Evolutionary conservation across 2,113 vertebrate species (phyloP).

Genomic region (Chlamydotis undulata): DNA sequence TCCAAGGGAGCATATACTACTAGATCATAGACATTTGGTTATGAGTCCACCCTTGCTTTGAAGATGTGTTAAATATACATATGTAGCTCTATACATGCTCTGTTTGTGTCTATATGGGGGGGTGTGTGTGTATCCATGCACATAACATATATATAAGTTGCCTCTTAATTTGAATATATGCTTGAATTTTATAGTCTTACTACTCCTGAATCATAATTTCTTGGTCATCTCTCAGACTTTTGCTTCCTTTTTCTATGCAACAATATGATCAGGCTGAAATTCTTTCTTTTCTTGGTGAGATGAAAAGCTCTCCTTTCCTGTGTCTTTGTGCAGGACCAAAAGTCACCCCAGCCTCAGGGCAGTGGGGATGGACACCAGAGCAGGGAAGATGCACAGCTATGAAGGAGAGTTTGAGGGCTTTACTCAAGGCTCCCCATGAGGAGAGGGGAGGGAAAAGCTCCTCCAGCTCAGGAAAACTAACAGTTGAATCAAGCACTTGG

Average conservation of each 20-base stretch:
- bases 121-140: neutral
- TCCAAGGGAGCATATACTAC: neutral
- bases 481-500: neutral
- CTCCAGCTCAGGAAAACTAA: neutral
- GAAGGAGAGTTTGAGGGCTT: neutral
- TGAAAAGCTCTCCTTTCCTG: neutral
- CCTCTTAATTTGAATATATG: neutral
- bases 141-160: neutral
- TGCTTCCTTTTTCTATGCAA: neutral
- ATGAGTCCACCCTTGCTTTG: neutral
- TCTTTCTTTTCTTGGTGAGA: neutral
- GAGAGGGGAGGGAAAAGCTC: neutral
- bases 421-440: neutral
- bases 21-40: neutral
- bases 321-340: neutral
- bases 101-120: neutral
- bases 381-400: neutral
- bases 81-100: neutral
- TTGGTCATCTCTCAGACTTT: neutral
- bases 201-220: neutral
- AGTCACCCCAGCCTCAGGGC: neutral
- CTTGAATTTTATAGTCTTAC: neutral
- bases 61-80: neutral
- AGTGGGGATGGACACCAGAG: neutral
- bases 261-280: neutral